These are phyloP conservation scores for Siniperca knerii DNA, from an alignment of 2,113 vertebrate species.

Conservation along the genomic window DNA sequence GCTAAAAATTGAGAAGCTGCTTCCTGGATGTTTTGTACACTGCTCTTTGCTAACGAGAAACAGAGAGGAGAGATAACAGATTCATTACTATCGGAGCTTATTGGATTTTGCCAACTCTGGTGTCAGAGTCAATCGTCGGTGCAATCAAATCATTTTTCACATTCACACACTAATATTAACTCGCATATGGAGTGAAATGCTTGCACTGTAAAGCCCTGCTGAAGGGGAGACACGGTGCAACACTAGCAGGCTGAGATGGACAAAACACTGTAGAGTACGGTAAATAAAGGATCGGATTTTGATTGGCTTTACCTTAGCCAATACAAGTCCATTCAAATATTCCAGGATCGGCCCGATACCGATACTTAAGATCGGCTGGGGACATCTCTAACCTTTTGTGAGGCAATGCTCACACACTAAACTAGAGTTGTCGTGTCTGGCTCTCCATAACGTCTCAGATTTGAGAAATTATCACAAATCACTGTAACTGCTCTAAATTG, in stretches of 20 bases:
- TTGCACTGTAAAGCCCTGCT: not conserved
- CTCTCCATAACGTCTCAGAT: constrained; percentile 7
- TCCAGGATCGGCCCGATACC: not conserved
- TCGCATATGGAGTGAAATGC: not conserved
- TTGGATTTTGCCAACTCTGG: not conserved
- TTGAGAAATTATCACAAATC: not conserved
- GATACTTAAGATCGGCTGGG: not conserved
- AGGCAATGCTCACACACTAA: not conserved
- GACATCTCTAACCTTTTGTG: no score
- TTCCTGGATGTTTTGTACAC: not conserved
- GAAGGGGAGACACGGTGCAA: not conserved
- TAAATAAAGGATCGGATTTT: not conserved
- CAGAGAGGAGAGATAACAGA: not conserved
- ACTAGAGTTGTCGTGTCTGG: not conserved
- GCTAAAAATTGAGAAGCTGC: not conserved
- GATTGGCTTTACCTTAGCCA: not conserved
- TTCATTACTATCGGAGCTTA: not conserved
- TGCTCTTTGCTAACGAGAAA: not conserved
- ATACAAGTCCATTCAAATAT: not conserved
- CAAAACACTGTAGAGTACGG: not conserved
- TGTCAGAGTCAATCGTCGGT: not conserved
- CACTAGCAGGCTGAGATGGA: not conserved
- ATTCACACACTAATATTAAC: not conserved
- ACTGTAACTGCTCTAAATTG: not conserved
- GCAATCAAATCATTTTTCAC: not conserved